These are phyloP conservation scores for Bryconaethiops microstoma DNA, from an alignment of 2,797 vertebrate genomes.

Conservation along the genomic window DNA sequence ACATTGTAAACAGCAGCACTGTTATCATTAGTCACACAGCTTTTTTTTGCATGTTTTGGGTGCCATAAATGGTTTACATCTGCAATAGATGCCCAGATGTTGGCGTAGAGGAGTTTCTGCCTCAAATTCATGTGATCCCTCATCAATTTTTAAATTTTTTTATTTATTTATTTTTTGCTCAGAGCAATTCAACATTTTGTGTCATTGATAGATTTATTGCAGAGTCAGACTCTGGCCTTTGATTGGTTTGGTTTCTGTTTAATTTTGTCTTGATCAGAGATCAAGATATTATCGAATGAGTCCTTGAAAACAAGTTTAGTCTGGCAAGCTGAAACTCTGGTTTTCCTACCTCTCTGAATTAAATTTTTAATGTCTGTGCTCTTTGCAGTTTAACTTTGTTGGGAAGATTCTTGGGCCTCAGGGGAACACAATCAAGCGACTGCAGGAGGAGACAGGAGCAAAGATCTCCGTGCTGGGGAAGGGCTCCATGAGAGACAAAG, in stretches of 20 bases:
- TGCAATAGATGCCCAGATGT: not conserved
- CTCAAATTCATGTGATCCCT: not conserved
- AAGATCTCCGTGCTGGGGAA: constrained; percentile 98
- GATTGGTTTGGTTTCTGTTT: constrained; percentile 28
- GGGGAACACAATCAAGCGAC: constrained; percentile 97
- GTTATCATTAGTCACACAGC: not conserved
- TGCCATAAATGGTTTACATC: not conserved
- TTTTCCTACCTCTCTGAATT: not conserved
- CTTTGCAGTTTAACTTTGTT: constrained; percentile 94
- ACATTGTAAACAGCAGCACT: not conserved
- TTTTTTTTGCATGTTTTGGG: not conserved
- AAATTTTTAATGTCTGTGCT: constrained; percentile 51
- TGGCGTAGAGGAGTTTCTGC: not conserved
- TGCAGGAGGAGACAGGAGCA: constrained; percentile 97
- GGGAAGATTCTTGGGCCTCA: constrained; percentile 98
- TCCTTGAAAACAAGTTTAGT: constrained; percentile 33
- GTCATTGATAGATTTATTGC: not conserved
- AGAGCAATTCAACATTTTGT: not conserved
- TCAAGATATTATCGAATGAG: constrained; percentile 27
- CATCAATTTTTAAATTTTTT: no score
- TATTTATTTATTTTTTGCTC: not conserved
- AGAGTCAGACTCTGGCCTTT: constrained; percentile 17
- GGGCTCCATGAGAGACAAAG: constrained; percentile 98
- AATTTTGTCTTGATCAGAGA: constrained; percentile 40
- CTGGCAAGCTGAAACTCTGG: not conserved